Percentiles rank a stretch among this genome's conserved stretches.
phyloP scores from a whole-genome alignment of 1,140 invertebrate species.

The Bombus affinis region DNA sequence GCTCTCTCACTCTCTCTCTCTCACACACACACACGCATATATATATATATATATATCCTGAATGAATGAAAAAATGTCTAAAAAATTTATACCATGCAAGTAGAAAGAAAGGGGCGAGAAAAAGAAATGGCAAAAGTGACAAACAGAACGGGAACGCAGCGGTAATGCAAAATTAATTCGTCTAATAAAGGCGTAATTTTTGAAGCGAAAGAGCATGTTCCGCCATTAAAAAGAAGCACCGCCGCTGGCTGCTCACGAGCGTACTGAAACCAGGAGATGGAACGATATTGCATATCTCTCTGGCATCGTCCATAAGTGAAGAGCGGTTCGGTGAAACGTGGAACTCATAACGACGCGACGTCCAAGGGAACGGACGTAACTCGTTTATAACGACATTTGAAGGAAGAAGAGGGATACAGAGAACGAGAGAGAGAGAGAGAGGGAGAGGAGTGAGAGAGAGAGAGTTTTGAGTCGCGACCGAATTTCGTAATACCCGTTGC shows the following conservation, averaged over 20 bases:
- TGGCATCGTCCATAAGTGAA: conserved; percentile 27
- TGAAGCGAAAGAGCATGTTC: neutral
- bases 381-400: conserved; percentile 67
- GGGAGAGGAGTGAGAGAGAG: neutral
- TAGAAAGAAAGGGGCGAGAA: neutral
- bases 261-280: neutral
- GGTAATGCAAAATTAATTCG: conserved; percentile 25
- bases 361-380: conserved; percentile 57
- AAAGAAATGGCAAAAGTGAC: neutral
- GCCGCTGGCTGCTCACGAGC: neutral
- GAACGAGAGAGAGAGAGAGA: neutral
- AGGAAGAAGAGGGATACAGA: neutral
- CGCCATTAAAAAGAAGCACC: conserved; percentile 9
- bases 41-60: neutral
- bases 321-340: conserved; percentile 54
- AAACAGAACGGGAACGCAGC: neutral
- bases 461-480: conserved; percentile 52
- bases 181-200: conserved; percentile 12
- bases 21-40: neutral
- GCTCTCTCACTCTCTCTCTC: no score
- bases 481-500: conserved; percentile 66
- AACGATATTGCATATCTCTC: conserved; percentile 49
- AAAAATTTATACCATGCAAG: neutral
- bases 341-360: conserved; percentile 66
- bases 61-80: neutral